A percentile compares a stretch with the other conserved stretches of the same genome.
Conservation (phyloP, 2,113 vertebrate species). For the Myanophis thanlyinensis region DNA sequence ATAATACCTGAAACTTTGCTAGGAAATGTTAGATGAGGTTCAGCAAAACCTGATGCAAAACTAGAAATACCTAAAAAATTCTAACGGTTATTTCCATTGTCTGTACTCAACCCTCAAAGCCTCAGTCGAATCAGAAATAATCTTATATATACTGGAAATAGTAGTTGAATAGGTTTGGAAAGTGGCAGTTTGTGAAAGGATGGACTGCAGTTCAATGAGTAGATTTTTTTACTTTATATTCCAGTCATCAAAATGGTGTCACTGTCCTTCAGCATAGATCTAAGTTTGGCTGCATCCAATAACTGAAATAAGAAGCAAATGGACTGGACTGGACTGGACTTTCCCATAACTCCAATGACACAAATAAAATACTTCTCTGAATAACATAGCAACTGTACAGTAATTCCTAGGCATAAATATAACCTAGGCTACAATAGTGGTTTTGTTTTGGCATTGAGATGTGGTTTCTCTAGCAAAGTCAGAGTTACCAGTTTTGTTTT, state of each 20-base stretch:
- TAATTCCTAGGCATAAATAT: neutral
- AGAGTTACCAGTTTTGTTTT: neutral
- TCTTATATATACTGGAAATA: neutral
- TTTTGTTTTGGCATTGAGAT: neutral
- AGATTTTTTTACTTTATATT: neutral
- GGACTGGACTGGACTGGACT: conserved; percentile 27
- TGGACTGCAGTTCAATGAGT: neutral
- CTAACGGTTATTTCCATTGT: neutral
- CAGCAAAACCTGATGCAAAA: neutral
- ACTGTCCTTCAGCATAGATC: neutral
- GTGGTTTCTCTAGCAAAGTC: neutral
- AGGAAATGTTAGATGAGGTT: neutral
- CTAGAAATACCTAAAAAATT: neutral
- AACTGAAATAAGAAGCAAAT: conserved; percentile 41
- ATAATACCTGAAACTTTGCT: neutral
- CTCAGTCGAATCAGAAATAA: neutral
- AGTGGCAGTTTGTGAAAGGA: neutral
- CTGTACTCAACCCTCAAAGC: neutral
- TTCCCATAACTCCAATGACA: neutral
- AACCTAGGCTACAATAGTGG: neutral
- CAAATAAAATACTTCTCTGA: conserved; percentile 20
- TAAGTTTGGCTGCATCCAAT: conserved; percentile 50
- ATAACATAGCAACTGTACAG: neutral
- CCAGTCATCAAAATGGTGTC: neutral
- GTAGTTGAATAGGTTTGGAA: neutral